Conservation (phyloP, 1,140 invertebrate genomes). For the Heliconius himera region DNA sequence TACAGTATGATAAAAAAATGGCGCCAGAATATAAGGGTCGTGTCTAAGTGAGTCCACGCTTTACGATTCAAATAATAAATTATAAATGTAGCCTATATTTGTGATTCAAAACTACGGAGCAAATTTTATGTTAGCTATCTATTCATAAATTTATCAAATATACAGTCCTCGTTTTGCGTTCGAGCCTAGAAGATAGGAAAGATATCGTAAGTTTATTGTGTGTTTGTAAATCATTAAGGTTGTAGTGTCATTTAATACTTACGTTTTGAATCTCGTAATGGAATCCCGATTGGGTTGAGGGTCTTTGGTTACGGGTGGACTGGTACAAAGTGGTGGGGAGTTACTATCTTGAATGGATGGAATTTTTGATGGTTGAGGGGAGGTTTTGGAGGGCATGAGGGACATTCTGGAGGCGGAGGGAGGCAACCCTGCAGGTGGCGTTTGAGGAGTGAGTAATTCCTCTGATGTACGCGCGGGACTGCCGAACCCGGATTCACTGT, state of each 20-base stretch:
- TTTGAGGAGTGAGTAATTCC: slow-evolving; percentile 66
- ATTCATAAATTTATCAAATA: slow-evolving; percentile 41
- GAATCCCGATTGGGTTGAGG: slow-evolving; percentile 67
- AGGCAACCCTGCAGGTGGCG: slow-evolving; percentile 56
- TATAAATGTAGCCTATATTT: slow-evolving; percentile 32
- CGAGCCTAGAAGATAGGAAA: slow-evolving; percentile 45
- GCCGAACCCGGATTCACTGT: slow-evolving; percentile 76
- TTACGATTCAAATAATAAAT: slow-evolving; percentile 21
- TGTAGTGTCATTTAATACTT: slow-evolving; percentile 46
- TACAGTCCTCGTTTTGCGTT: slow-evolving; percentile 43
- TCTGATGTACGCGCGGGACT: slow-evolving; percentile 77
- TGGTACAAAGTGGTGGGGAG: slow-evolving; percentile 74
- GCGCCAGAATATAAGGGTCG: slow-evolving; percentile 22
- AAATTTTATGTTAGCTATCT: slow-evolving; percentile 31
- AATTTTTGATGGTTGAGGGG: slow-evolving; percentile 46
- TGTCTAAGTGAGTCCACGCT: slow-evolving; percentile 20
- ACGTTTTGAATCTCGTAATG: slow-evolving; percentile 78
- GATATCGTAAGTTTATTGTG: slow-evolving; percentile 35
- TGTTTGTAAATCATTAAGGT: slow-evolving; percentile 23
- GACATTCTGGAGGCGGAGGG: slow-evolving; percentile 42
- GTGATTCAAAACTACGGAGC: slow-evolving; percentile 21
- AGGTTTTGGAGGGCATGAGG: slow-evolving; percentile 42
- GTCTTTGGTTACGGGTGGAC: slow-evolving; percentile 65
- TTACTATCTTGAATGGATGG: slow-evolving; percentile 53
- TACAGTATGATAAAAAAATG: slow-evolving; percentile 3